Conservation (phyloP, 2,888 invertebrate species). For the Amiota communis region DNA sequence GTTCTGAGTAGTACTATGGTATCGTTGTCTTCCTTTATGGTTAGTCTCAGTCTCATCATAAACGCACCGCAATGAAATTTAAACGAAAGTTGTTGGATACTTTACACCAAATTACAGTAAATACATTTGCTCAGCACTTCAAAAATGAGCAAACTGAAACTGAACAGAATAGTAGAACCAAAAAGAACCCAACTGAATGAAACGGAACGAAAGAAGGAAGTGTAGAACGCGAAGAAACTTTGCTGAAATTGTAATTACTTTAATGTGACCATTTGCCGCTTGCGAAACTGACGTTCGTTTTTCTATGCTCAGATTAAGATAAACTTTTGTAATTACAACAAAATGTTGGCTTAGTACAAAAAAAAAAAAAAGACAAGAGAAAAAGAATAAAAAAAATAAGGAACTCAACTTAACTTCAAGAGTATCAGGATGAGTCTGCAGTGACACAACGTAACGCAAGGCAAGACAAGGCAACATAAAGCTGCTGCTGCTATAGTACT, state of each 20-base stretch:
- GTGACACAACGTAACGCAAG: constrained; percentile 1
- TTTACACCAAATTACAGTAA: constrained; percentile 37
- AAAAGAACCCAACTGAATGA: constrained; percentile 5
- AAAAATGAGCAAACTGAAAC: constrained; percentile 10
- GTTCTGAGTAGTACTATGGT: no score
- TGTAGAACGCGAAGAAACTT: constrained; percentile 16
- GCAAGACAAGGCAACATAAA: no score
- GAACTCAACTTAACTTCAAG: not conserved
- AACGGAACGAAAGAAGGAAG: not conserved
- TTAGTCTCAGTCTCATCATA: not conserved
- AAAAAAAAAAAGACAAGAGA: not conserved
- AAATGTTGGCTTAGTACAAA: constrained; percentile 46
- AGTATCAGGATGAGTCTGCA: not conserved
- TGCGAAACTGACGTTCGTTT: constrained; percentile 26
- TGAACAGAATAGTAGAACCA: not conserved
- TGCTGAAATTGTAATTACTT: constrained; percentile 51
- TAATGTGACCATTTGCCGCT: constrained; percentile 54
- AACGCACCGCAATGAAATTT: constrained; percentile 14
- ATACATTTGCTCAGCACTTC: constrained; percentile 27
- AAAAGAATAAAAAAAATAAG: constrained; percentile 1
- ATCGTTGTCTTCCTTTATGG: no score
- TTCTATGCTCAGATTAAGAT: constrained; percentile 57
- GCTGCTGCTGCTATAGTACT: no score
- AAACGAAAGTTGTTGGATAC: constrained; percentile 21
- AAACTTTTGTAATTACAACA: constrained; percentile 65